Evolutionary conservation across 1,140 invertebrate species (phyloP), one percentile per base, ranked within the genome.

Genomic region (Archivesica marissinica): DNA sequence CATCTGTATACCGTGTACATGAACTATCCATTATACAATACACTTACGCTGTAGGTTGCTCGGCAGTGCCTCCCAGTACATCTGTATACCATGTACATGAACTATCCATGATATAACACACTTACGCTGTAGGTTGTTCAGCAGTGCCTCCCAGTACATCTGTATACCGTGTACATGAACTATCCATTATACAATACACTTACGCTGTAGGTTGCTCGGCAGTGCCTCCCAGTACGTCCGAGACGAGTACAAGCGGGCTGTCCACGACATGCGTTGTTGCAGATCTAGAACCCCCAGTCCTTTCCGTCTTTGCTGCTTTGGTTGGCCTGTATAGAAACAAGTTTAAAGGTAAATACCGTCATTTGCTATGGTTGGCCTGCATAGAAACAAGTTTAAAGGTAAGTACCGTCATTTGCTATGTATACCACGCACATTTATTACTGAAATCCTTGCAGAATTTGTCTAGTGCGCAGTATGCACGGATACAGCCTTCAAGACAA

Each of bases 201-300:
- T 76, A 91, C 92, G 89, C 88, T 68, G 90, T 78, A 28, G 88
- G 61, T 54, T 90, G 89, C n/a, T 89, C 88, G 20, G 81, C 83
- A 9, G 86, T 75, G 9, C 78, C 85, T n/a, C 89, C 89, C 11
- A 90, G 84, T 23, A 91, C 89, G 87, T 92, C 92, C 38, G 91
- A 90, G 6, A 93, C 91, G 20, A 93, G 75, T 23, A 93, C 91
- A 47, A 93, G 87, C 11, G 92, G 92, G 84, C 91, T 91, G 59
- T 93, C 92, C 23, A 93, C 90, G 20, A 92, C 90, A 61, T 90
- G 78, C 2, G 90, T 89, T 33, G 87, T 85, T n/a, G n/a, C n/a
- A 9, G 44, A 70, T 2, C 81, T 54, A 0, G 81, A 81, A 38
- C 88, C 80, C 17, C 86, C 86, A 44, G 77, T 66, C 0, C 88